These are phyloP conservation scores for Phenganax marumi DNA, from an alignment of 92 coral and sea anemone genomes.

Conservation along the genomic window DNA sequence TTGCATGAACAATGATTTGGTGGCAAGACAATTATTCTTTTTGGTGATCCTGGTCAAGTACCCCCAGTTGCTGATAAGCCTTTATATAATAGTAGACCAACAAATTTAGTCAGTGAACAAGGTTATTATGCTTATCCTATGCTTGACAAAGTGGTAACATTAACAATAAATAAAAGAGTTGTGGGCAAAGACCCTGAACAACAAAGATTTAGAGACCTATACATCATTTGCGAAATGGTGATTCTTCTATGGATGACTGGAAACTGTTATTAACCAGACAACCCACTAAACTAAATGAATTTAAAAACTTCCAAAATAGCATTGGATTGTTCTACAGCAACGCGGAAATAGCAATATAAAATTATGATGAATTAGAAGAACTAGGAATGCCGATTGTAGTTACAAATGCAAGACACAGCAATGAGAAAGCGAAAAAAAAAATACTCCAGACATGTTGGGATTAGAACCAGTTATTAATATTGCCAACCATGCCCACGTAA, in stretches of 20 bases:
- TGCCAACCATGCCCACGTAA: background rate
- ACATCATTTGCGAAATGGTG: background rate
- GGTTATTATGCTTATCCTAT: background rate
- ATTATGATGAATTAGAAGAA: background rate
- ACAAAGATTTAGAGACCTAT: background rate
- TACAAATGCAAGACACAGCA: background rate
- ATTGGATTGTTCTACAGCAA: too few relatives aligned
- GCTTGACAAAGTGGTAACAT: background rate
- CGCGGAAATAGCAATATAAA: background rate
- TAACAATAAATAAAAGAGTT: background rate
- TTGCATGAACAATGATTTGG: background rate
- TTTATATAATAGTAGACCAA: background rate
- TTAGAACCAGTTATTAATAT: too few relatives aligned
- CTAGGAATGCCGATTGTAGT: background rate
- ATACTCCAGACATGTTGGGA: background rate
- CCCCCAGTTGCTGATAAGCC: background rate
- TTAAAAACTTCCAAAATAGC: too few relatives aligned
- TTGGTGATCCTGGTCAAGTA: conserved; percentile 13
- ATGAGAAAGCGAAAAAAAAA: background rate
- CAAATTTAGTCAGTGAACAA: background rate
- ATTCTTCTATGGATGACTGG: background rate
- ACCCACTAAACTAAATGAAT: too few relatives aligned
- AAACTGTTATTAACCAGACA: background rate
- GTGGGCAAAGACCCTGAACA: background rate
- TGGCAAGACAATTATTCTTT: conserved; percentile 56